Conservation (phyloP, 2,113 vertebrate genomes). For the Mastomys natalensis region DNA sequence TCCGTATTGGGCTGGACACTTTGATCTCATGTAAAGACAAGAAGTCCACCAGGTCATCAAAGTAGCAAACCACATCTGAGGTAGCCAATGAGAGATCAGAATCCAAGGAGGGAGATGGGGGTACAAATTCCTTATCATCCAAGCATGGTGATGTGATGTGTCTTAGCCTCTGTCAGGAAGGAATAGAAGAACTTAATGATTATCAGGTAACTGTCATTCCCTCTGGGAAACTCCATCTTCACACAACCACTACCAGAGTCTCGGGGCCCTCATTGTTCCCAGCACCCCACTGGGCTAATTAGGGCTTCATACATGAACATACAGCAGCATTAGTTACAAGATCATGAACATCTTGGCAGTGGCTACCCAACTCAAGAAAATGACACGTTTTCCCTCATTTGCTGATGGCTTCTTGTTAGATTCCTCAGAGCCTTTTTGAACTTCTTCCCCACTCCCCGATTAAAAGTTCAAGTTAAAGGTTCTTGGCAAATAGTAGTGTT, state of each 20-base stretch:
- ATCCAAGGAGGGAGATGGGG: constrained; percentile 93
- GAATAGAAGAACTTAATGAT: constrained; percentile 91
- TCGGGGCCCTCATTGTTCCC: not conserved
- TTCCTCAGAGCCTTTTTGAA: constrained; percentile 13
- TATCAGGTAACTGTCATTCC: constrained; percentile 92
- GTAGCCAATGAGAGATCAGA: constrained; percentile 91
- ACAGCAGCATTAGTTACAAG: not conserved
- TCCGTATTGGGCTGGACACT: constrained; percentile 86
- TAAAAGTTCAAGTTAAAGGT: constrained; percentile 50
- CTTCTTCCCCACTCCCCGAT: constrained; percentile 9
- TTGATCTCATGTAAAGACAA: constrained; percentile 86
- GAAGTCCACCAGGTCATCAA: constrained; percentile 90
- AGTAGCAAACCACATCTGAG: constrained; percentile 91
- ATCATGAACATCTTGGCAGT: not conserved
- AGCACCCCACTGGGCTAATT: not conserved
- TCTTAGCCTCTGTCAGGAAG: constrained; percentile 94
- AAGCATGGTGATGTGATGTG: constrained; percentile 94
- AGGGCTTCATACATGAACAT: not conserved
- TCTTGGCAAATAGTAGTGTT: not conserved
- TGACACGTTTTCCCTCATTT: not conserved
- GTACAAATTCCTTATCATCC: constrained; percentile 95
- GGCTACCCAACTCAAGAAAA: too few species aligned
- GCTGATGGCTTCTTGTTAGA: not conserved
- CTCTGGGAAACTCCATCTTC: constrained; percentile 89
- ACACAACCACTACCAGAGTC: not conserved